phyloP scores from a whole-genome alignment of 2,888 invertebrate genomes.

The Clitarchus hookeri region DNA sequence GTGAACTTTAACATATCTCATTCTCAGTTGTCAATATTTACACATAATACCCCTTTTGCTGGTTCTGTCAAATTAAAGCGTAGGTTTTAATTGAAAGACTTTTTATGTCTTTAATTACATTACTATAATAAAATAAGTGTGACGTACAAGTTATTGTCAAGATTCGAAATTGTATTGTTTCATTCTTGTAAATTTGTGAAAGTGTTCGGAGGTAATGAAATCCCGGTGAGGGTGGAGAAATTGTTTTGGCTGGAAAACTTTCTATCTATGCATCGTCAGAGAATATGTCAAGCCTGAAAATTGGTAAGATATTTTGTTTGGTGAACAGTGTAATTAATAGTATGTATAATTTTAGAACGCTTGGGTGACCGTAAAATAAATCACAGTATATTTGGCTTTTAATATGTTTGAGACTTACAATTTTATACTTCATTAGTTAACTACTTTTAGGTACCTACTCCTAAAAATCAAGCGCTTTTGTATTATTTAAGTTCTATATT shows the following conservation, averaged over 20 bases:
- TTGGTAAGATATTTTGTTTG: constrained; percentile 56
- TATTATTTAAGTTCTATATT: no score
- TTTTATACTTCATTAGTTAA: not conserved
- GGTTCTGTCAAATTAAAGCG: no score
- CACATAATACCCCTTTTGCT: no score
- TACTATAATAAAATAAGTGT: not conserved
- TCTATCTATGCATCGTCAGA: constrained; percentile 45
- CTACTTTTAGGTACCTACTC: not conserved
- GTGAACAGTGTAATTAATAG: not conserved
- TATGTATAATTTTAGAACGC: not conserved
- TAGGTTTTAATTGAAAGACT: no score
- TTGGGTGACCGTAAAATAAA: not conserved
- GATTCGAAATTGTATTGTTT: not conserved
- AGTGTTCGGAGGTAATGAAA: constrained; percentile 30
- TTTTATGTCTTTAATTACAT: no score
- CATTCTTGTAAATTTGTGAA: constrained; percentile 29
- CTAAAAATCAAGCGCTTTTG: no score
- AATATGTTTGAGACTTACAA: not conserved
- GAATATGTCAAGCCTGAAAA: constrained; percentile 67
- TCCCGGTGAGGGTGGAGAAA: constrained; percentile 39
- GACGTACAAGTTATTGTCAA: not conserved
- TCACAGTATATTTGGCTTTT: not conserved
- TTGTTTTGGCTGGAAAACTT: constrained; percentile 34
- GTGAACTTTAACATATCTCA: no score
- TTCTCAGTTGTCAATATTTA: no score